Percentiles rank a stretch among this genome's conserved stretches.
phyloP scores from a whole-genome alignment of 2,113 vertebrate genomes.

The Echinops telfairi region DNA sequence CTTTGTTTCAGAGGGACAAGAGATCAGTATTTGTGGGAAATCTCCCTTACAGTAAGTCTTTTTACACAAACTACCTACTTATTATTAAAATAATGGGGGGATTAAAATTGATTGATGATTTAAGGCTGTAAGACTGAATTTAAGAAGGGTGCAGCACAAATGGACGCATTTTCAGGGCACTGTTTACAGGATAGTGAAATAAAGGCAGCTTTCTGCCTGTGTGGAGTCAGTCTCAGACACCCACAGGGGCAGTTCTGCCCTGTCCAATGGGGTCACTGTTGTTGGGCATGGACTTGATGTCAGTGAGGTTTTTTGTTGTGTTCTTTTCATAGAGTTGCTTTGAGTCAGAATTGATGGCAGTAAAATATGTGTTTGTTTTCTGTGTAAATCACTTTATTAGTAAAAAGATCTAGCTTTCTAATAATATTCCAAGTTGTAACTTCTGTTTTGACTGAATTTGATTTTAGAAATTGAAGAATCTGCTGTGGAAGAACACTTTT shows the following conservation, averaged over 20 bases:
- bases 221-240: too few relatives aligned
- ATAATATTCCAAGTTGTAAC: background rate
- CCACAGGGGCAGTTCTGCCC: too few relatives aligned
- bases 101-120: background rate
- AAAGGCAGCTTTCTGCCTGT: too few relatives aligned
- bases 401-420: background rate
- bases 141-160: background rate
- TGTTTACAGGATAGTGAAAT: background rate
- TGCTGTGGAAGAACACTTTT: conserved; percentile 90
- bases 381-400: background rate
- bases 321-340: too few relatives aligned
- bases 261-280: too few relatives aligned
- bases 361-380: background rate
- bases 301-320: too few relatives aligned
- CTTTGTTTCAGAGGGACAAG: conserved; percentile 92
- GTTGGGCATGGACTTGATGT: background rate
- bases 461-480: conserved; percentile 90
- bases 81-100: background rate
- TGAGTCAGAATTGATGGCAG: too few relatives aligned
- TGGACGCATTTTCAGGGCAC: background rate
- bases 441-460: background rate
- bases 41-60: conserved; percentile 94
- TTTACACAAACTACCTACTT: conserved; percentile 22
- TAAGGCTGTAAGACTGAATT: background rate
- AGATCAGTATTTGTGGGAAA: conserved; percentile 96